phyloP scores from a whole-genome alignment of 2,113 vertebrate genomes.

The Serilophus lunatus region DNA sequence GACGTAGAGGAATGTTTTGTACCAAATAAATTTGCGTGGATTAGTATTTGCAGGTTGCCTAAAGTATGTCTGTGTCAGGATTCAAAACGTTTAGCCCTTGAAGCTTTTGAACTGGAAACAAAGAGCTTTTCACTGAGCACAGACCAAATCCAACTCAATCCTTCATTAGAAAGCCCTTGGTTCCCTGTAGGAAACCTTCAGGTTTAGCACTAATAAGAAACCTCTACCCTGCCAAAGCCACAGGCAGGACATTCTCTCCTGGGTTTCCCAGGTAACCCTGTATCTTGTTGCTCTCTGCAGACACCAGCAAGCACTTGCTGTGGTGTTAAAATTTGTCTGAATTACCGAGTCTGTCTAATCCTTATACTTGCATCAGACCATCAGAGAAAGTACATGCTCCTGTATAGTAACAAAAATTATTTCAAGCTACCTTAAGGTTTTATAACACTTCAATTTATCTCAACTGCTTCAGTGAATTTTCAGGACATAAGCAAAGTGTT shows the following conservation, averaged over 20 bases:
- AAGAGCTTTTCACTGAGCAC: conserved; percentile 71
- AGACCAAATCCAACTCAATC: conserved; percentile 72
- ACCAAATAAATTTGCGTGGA: conserved; percentile 66
- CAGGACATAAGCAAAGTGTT: background rate
- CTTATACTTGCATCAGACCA: background rate
- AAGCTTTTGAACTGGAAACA: conserved; percentile 74
- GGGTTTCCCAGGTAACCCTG: conserved; percentile 59
- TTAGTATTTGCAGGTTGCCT: conserved; percentile 75
- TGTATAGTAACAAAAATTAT: background rate
- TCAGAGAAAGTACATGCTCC: background rate
- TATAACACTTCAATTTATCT: background rate
- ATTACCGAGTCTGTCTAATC: background rate
- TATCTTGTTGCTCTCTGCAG: conserved; percentile 31
- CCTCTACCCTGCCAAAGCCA: conserved; percentile 7
- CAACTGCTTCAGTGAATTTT: background rate
- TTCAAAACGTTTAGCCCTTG: conserved; percentile 67
- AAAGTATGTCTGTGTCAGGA: conserved; percentile 53
- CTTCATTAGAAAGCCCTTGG: conserved; percentile 77
- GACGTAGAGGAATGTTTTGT: conserved; percentile 70
- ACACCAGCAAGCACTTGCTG: conserved; percentile 10
- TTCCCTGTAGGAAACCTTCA: conserved; percentile 69
- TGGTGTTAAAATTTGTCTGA: background rate
- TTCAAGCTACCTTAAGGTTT: background rate
- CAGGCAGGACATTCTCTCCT: conserved; percentile 60
- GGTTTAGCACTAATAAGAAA: conserved; percentile 71